Evolutionary conservation across 1,140 invertebrate species (phyloP).

Genomic region (Akabosia matsudoensis): DNA sequence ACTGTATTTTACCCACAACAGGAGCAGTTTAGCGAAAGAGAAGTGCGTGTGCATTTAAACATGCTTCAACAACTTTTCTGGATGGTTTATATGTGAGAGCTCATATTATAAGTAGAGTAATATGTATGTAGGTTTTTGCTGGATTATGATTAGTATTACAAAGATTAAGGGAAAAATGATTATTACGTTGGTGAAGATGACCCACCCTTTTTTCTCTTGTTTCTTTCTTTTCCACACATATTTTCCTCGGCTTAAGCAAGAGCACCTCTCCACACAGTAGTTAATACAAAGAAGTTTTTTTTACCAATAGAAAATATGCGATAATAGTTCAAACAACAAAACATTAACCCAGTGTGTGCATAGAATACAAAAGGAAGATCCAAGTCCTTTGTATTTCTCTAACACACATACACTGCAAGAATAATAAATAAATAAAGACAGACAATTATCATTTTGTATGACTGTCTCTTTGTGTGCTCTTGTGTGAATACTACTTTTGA

Average conservation of each 20-base stretch:
- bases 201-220: neutral
- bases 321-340: constrained; percentile 3
- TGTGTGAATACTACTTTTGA: constrained; percentile 12
- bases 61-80: constrained; percentile 16
- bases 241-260: neutral
- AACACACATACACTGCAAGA: neutral
- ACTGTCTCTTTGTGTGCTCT: neutral
- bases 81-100: constrained; percentile 5
- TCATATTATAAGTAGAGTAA: constrained; percentile 18
- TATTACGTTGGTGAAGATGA: constrained; percentile 19
- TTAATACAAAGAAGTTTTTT: neutral
- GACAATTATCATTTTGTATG: constrained; percentile 23
- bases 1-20: neutral
- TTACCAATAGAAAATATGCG: neutral
- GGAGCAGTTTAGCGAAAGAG: neutral
- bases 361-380: neutral
- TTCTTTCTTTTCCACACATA: neutral
- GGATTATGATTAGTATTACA: constrained; percentile 5
- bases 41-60: neutral
- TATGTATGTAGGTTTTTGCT: neutral
- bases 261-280: neutral
- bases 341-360: neutral
- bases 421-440: constrained; percentile 22
- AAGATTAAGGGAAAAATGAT: constrained; percentile 17
- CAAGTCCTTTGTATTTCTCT: constrained; percentile 5